Conservation (phyloP, 2,797 vertebrate genomes). For the Neosilurus mollespiculum region DNA sequence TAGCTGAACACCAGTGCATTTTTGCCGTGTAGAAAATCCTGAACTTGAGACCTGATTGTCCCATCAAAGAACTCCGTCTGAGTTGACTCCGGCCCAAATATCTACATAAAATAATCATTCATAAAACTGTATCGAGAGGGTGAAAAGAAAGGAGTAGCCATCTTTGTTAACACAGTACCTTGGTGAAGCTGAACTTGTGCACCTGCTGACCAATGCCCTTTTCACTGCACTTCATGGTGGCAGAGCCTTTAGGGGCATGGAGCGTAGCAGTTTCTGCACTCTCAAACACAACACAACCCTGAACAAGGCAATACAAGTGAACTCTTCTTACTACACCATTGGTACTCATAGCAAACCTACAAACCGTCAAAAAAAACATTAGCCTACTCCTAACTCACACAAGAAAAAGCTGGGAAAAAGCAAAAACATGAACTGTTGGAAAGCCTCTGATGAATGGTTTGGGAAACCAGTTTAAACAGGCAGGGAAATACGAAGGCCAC, state of each 20-base stretch:
- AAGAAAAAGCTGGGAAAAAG: background rate
- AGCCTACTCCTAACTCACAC: background rate
- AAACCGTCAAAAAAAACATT: background rate
- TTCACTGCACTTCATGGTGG: slow-evolving; percentile 82
- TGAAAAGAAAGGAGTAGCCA: background rate
- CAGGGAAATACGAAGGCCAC: background rate
- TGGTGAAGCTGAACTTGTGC: slow-evolving; percentile 84
- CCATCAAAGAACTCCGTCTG: slow-evolving; percentile 81
- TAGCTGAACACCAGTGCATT: slow-evolving; percentile 87
- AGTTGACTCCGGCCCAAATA: slow-evolving; percentile 80
- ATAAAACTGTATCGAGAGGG: background rate
- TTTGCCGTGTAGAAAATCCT: slow-evolving; percentile 76
- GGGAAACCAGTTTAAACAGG: background rate
- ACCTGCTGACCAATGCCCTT: slow-evolving; percentile 79
- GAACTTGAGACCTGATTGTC: slow-evolving; percentile 76
- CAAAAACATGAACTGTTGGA: background rate
- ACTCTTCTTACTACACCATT: background rate
- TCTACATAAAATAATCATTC: slow-evolving; percentile 41
- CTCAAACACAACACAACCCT: slow-evolving; percentile 83
- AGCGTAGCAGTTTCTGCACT: slow-evolving; percentile 75
- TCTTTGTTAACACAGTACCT: slow-evolving; percentile 62
- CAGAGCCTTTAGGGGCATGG: slow-evolving; percentile 83
- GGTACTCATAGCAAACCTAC: background rate
- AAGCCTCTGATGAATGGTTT: background rate
- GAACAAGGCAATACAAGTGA: background rate